These are phyloP conservation scores for Gadopsis marmoratus DNA, from an alignment of 2,797 vertebrate genomes.

Conservation along the genomic window DNA sequence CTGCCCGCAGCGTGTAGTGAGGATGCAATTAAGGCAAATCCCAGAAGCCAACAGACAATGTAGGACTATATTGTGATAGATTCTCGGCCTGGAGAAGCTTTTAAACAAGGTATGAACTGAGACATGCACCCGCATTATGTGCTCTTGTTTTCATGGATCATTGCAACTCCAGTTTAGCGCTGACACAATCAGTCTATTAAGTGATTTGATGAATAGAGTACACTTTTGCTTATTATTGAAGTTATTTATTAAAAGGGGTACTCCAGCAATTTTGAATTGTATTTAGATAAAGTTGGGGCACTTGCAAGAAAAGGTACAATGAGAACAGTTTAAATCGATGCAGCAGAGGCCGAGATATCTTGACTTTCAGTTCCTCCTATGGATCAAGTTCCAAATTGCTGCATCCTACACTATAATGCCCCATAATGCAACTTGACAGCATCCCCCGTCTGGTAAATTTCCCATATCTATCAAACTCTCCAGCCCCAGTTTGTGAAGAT, in stretches of 20 bases:
- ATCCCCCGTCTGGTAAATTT: background rate
- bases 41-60: constrained; percentile 28
- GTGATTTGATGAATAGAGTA: background rate
- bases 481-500: background rate
- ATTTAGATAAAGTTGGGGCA: background rate
- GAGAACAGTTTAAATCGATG: background rate
- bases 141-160: constrained; percentile 1
- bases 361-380: background rate
- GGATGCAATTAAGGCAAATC: constrained; percentile 45
- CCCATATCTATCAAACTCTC: background rate
- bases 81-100: constrained; percentile 27
- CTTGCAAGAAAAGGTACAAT: background rate
- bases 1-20: background rate
- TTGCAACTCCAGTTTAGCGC: background rate
- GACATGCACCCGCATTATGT: background rate
- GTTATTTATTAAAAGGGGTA: background rate
- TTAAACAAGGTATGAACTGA: constrained; percentile 25
- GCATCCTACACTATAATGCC: background rate
- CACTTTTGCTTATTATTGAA: background rate
- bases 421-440: background rate
- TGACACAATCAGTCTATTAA: background rate
- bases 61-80: constrained; percentile 15
- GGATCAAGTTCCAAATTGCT: background rate
- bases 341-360: background rate
- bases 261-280: background rate